A percentile compares a stretch with the other conserved stretches of the same genome.
These are phyloP conservation scores for Cydia pomonella DNA, from an alignment of 1,140 invertebrate genomes.

Conservation along the genomic window DNA sequence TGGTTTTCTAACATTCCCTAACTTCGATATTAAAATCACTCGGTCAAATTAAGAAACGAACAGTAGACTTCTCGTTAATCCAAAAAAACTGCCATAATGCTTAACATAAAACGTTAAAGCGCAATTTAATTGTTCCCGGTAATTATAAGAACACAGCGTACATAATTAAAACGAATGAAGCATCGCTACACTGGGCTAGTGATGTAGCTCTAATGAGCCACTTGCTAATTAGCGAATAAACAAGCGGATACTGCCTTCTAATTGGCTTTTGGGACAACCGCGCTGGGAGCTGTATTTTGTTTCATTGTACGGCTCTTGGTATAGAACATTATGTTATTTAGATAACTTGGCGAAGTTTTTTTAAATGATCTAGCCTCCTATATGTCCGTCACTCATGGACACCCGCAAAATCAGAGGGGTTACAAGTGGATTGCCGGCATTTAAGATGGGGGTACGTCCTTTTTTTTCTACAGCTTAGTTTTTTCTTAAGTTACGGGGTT, in stretches of 20 bases:
- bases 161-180: constrained; percentile 78
- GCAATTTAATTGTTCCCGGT: constrained; percentile 71
- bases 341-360: background rate
- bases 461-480: background rate
- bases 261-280: constrained; percentile 76
- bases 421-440: too few species aligned
- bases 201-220: constrained; percentile 78
- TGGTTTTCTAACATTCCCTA: too few species aligned
- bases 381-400: too few species aligned
- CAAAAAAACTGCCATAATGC: constrained; percentile 56
- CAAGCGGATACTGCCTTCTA: constrained; percentile 76
- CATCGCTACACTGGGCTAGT: constrained; percentile 70
- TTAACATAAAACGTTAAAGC: constrained; percentile 68
- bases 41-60: too few species aligned
- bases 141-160: constrained; percentile 75
- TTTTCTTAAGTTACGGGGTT: too few species aligned
- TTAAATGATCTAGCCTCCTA: too few species aligned
- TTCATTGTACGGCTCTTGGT: background rate
- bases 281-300: constrained; percentile 36
- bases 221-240: constrained; percentile 79
- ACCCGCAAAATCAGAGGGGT: too few species aligned
- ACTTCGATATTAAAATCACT: too few species aligned
- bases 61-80: background rate
- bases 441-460: too few species aligned
- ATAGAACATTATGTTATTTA: background rate